phyloP scores from a whole-genome alignment of 2,888 invertebrate genomes.

The Andrena fulva region DNA sequence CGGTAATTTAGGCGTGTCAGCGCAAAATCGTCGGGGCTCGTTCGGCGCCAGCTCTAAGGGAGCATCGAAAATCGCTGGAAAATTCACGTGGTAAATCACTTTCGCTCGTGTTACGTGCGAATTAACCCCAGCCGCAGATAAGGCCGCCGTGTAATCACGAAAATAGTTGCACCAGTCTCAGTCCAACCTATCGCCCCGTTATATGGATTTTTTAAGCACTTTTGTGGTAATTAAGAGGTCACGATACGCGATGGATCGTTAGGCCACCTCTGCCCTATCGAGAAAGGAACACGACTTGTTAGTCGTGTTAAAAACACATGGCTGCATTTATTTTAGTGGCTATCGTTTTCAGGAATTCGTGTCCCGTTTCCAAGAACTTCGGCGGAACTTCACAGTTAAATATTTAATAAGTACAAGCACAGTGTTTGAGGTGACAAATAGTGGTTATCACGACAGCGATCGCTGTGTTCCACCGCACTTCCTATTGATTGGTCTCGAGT shows the following conservation, averaged over 20 bases:
- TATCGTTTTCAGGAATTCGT: neutral
- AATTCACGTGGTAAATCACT: constrained; percentile 58
- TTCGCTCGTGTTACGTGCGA: constrained; percentile 58
- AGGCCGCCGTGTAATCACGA: constrained; percentile 49
- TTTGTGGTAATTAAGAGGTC: constrained; percentile 25
- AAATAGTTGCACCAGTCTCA: constrained; percentile 44
- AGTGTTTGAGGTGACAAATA: neutral
- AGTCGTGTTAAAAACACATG: neutral
- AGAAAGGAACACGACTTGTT: neutral
- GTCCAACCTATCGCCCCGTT: constrained; percentile 42
- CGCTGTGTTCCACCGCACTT: too few species aligned
- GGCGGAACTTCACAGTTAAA: neutral
- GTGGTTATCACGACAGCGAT: neutral
- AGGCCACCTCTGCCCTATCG: neutral
- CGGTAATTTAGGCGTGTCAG: constrained; percentile 42
- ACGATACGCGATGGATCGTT: constrained; percentile 18
- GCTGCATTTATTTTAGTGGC: neutral
- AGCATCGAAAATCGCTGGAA: constrained; percentile 61
- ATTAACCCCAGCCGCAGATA: constrained; percentile 47
- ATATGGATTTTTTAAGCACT: constrained; percentile 47
- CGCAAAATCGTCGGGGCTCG: constrained; percentile 18
- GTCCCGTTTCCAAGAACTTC: neutral
- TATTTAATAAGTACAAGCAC: neutral
- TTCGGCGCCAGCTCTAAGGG: constrained; percentile 47
- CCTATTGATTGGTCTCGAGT: too few species aligned